Conservation (phyloP, 2,888 invertebrate species). For the Cryptus viduatorius region DNA sequence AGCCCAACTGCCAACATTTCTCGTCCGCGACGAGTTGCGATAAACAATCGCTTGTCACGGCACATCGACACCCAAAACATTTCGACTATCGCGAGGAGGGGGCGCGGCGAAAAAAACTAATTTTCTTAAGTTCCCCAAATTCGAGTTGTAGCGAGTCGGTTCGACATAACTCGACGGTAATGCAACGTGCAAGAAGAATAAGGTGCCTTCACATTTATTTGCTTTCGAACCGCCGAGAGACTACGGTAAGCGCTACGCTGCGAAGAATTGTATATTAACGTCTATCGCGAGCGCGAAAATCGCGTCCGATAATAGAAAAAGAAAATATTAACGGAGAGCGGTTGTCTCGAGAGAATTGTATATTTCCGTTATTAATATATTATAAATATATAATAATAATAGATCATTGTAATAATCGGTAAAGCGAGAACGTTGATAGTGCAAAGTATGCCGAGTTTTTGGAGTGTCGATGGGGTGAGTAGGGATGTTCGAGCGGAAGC, state of each 20-base stretch:
- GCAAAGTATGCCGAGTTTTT: background rate
- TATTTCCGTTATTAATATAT: conserved; percentile 63
- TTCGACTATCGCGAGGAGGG: background rate
- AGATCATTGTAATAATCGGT: conserved; percentile 43
- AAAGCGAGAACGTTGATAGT: conserved; percentile 13
- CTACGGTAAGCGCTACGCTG: conserved; percentile 11
- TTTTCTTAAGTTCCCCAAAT: background rate
- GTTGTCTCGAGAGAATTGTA: conserved; percentile 58
- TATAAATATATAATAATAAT: conserved; percentile 22
- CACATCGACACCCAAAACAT: conserved; percentile 6
- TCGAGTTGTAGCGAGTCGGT: conserved; percentile 22
- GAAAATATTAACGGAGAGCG: conserved; percentile 43
- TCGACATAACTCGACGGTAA: conserved; percentile 26
- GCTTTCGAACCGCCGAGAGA: conserved; percentile 5
- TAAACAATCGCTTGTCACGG: conserved; percentile 18
- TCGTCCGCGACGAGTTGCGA: conserved; percentile 36
- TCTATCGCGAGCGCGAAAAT: conserved; percentile 18
- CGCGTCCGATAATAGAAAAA: conserved; percentile 58
- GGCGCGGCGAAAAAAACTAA: background rate
- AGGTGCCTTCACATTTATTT: conserved; percentile 58
- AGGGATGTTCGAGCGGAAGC: conserved; percentile 9
- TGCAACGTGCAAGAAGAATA: conserved; percentile 38
- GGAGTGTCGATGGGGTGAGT: conserved; percentile 3
- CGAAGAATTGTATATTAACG: conserved; percentile 53
- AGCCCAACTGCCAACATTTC: conserved; percentile 76